Evolutionary conservation across 1,140 invertebrate species (phyloP).

Genomic region (Mercenaria mercenaria): DNA sequence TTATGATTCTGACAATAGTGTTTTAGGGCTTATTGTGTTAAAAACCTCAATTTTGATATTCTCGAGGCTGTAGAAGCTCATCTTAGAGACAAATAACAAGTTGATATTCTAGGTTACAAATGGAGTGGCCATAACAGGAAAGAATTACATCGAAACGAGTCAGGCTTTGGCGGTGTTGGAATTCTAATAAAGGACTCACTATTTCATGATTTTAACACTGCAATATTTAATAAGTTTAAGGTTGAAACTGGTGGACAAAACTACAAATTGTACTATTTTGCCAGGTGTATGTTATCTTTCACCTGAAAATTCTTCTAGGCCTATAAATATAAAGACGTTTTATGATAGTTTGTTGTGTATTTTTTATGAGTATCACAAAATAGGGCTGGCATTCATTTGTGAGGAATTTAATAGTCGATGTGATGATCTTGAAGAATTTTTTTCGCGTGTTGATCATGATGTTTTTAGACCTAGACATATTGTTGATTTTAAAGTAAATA

Average conservation of each 20-base stretch:
- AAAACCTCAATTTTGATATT: neutral
- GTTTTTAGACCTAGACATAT: neutral
- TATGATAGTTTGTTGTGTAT: too few relatives aligned
- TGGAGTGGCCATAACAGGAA: constrained; percentile 13
- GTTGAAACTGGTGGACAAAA: too few relatives aligned
- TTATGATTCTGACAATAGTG: constrained; percentile 1
- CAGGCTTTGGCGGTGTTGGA: constrained; percentile 16
- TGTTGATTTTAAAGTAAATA: too few relatives aligned
- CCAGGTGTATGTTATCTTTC: too few relatives aligned
- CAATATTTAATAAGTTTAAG: neutral
- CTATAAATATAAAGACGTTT: too few relatives aligned
- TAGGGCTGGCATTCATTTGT: neutral
- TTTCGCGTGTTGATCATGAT: neutral
- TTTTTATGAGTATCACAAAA: too few relatives aligned
- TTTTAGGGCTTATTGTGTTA: neutral
- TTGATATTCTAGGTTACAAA: neutral
- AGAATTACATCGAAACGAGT: neutral
- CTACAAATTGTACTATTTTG: too few relatives aligned
- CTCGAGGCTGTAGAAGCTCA: neutral
- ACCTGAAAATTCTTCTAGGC: too few relatives aligned
- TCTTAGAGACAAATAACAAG: neutral
- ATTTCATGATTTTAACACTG: neutral
- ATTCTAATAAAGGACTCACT: constrained; percentile 7
- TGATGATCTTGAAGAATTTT: neutral
- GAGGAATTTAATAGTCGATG: neutral